Conservation (phyloP, 1,140 invertebrate genomes). For the Cydia pomonella region DNA sequence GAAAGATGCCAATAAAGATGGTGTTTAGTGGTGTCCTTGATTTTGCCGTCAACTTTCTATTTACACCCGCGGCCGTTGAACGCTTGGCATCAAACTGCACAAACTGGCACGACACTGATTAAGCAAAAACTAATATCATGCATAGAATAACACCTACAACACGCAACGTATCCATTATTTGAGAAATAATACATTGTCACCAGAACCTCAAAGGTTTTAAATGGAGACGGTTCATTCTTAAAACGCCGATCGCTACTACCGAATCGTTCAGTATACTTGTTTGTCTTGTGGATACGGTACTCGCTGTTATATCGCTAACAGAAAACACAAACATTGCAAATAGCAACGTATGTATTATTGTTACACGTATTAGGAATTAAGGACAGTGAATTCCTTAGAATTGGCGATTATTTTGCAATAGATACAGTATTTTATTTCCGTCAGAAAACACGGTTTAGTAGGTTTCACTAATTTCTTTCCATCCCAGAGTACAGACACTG, state of each 20-base stretch:
- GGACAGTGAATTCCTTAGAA: no score
- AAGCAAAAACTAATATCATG: not conserved
- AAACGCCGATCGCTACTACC: not conserved
- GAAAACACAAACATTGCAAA: not conserved
- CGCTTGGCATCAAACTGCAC: conserved; percentile 2
- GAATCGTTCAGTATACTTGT: not conserved
- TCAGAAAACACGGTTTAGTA: no score
- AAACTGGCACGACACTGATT: conserved; percentile 18
- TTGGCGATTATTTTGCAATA: no score
- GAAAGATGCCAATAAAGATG: conserved; percentile 2
- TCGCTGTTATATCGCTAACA: not conserved
- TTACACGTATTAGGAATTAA: not conserved
- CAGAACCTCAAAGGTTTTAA: not conserved
- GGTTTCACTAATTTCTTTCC: no score
- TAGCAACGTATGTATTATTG: not conserved
- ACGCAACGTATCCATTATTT: not conserved
- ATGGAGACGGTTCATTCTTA: no score
- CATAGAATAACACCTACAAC: not conserved
- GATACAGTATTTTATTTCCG: no score
- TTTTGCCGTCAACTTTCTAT: conserved; percentile 23
- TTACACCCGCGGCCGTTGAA: not conserved
- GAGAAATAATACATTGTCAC: not conserved
- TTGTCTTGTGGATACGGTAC: not conserved
- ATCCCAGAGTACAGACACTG: no score
- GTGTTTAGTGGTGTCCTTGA: conserved; percentile 11